Base-by-base conservation (phyloP, 2,797 vertebrate genomes). In the Sebastes umbrosus region DNA sequence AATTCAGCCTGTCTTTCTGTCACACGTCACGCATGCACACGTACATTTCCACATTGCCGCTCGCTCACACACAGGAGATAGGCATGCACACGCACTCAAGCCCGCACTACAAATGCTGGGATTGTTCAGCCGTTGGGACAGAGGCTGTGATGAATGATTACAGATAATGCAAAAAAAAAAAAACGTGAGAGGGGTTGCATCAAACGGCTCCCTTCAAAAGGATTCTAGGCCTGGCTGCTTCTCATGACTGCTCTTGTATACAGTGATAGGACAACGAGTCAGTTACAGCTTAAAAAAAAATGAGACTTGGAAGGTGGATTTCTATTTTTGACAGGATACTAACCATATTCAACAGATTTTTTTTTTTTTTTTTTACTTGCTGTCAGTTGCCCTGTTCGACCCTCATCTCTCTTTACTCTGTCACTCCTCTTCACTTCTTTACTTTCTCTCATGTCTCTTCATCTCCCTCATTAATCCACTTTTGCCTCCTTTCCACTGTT, bases 131-230 rank as follows among this genome's bases (percentile, higher is more conserved):
- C 29, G 50, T 14, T 32, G 68, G 63, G 68, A 52, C 70, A 67
- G 68, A 77, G 74, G 68, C 64, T 64, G 59, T 69, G 80, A 80
- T 75, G 60, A 86, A 84, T 81, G 69, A 87, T 75, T 87, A 32
- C 66, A 69, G 77, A 77, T 83, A 68, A 85, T 46, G 67, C 31
- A 60, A 22, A n/a, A 29, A 3, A 29, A 3, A 16, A 20, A 20
- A 64, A 60, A 27, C 2, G 1, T 39, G 54, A 75, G 25, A 39
- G 39, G 64, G 18, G 10, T 22, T 63, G 67, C 68, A 85, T 85
- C 77, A 90, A 84, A 90, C 65, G 22, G 77, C 57, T 77, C 11
- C 64, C 32, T 79, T 80, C 70, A 83, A 79, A 88, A 69, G 34
- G 69, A 64, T 59, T 57, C 27, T 65, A 24, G 11, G 67, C 39